Percentiles rank a stretch among this genome's conserved stretches.
Conservation (phyloP, 2,113 vertebrate genomes). For the Gadus macrocephalus region DNA sequence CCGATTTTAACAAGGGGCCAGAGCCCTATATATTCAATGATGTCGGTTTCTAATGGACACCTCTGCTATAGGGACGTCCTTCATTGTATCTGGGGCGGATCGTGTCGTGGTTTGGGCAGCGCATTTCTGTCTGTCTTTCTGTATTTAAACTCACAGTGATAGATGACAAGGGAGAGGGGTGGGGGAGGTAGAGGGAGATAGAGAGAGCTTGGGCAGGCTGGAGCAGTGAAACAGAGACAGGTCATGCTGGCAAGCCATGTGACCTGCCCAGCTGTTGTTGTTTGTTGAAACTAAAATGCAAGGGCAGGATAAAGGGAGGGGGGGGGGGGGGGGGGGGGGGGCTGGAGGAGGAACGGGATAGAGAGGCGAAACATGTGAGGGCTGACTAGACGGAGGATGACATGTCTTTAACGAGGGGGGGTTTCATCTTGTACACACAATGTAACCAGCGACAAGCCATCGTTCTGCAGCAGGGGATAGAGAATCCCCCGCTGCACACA, state of each 20-base stretch:
- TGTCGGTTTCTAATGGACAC: conserved; percentile 5
- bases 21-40: conserved; percentile 8
- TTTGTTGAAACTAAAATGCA: conserved; percentile 28
- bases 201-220: conserved; percentile 16
- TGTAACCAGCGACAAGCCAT: conserved; percentile 62
- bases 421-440: conserved; percentile 43
- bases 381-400: background rate
- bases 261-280: conserved; percentile 69
- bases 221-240: conserved; percentile 15
- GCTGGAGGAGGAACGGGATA: background rate
- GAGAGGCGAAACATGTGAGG: background rate
- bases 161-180: conserved; percentile 1
- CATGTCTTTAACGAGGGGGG: conserved; percentile 28
- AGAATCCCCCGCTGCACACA: conserved; percentile 7
- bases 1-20: conserved; percentile 8
- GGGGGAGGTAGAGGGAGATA: background rate
- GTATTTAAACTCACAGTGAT: background rate
- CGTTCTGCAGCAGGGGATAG: conserved; percentile 45
- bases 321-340: conserved; percentile 23
- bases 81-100: background rate
- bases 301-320: background rate
- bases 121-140: background rate
- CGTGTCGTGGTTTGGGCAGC: background rate
- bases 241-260: conserved; percentile 54
- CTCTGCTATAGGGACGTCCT: background rate